phyloP scores from a whole-genome alignment of 2,888 invertebrate genomes.

The Teinopalpus imperialis region DNA sequence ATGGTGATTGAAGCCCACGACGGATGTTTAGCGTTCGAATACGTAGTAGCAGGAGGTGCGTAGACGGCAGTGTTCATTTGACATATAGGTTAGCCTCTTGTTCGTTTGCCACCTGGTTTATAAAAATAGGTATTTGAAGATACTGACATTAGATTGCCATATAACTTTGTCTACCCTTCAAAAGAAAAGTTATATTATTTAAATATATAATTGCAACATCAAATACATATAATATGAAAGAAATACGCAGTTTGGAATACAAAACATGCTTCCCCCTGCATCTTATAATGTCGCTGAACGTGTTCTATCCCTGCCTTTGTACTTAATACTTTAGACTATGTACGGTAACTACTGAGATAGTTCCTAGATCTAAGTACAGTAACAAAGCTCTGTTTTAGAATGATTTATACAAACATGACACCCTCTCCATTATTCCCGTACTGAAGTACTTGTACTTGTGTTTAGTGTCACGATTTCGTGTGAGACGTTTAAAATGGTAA shows the following conservation, averaged over 20 bases:
- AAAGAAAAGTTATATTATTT: too few relatives aligned
- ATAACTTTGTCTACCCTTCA: too few relatives aligned
- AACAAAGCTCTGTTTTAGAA: constrained; percentile 41
- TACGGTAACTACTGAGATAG: constrained; percentile 20
- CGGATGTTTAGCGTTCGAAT: too few relatives aligned
- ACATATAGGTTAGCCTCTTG: too few relatives aligned
- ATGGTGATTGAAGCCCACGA: too few relatives aligned
- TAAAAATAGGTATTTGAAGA: too few relatives aligned
- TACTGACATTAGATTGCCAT: too few relatives aligned
- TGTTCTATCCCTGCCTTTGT: constrained; percentile 47
- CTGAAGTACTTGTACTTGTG: constrained; percentile 17
- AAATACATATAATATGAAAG: too few relatives aligned
- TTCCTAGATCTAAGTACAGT: constrained; percentile 30
- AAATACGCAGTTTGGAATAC: constrained; percentile 46
- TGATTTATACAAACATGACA: constrained; percentile 34
- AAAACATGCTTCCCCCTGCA: constrained; percentile 43
- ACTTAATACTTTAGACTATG: constrained; percentile 32
- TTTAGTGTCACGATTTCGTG: constrained; percentile 29
- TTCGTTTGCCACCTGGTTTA: too few relatives aligned
- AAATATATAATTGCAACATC: too few relatives aligned
- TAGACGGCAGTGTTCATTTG: too few relatives aligned
- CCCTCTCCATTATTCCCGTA: constrained; percentile 37
- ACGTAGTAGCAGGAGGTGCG: too few relatives aligned
- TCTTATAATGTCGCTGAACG: constrained; percentile 43
- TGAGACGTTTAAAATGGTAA: constrained; percentile 20